Percentiles rank a stretch among this genome's conserved stretches.
These are phyloP conservation scores for Ahaetulla prasina DNA, from an alignment of 2,113 vertebrate genomes.

Conservation along the genomic window DNA sequence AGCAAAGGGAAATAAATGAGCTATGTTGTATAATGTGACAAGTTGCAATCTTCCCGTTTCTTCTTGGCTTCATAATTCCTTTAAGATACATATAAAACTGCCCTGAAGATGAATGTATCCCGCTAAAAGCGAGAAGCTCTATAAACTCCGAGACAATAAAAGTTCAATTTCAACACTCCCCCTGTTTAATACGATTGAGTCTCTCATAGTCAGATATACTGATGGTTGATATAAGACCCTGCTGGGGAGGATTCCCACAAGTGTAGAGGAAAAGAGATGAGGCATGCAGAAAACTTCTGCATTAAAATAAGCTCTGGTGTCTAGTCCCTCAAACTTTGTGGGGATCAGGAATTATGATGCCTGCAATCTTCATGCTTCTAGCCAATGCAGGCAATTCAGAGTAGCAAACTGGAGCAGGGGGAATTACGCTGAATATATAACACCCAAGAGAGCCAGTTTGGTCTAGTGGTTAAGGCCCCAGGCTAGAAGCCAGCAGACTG, in stretches of 20 bases:
- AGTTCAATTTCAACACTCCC: background rate
- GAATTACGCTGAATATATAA: background rate
- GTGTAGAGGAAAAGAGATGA: background rate
- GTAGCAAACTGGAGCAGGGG: no score
- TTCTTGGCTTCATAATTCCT: slow-evolving; percentile 10
- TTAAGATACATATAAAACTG: background rate
- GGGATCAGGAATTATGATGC: background rate
- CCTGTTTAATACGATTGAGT: background rate
- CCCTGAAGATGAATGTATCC: background rate
- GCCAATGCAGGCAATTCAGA: background rate
- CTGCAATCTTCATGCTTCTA: background rate
- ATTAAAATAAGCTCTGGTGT: background rate
- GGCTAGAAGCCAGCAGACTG: background rate
- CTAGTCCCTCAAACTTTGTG: background rate
- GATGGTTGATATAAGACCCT: no score
- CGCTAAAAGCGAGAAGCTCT: background rate
- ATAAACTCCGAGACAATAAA: background rate
- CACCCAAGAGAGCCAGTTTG: background rate
- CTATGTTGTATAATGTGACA: background rate
- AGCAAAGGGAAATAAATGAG: background rate
- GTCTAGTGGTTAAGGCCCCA: background rate
- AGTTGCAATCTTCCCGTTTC: background rate
- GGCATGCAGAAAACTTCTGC: background rate
- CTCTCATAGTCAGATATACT: background rate
- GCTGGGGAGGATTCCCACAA: background rate